Evolutionary conservation across 2,888 invertebrate species (phyloP).

Genomic region (Agrochola macilenta): DNA sequence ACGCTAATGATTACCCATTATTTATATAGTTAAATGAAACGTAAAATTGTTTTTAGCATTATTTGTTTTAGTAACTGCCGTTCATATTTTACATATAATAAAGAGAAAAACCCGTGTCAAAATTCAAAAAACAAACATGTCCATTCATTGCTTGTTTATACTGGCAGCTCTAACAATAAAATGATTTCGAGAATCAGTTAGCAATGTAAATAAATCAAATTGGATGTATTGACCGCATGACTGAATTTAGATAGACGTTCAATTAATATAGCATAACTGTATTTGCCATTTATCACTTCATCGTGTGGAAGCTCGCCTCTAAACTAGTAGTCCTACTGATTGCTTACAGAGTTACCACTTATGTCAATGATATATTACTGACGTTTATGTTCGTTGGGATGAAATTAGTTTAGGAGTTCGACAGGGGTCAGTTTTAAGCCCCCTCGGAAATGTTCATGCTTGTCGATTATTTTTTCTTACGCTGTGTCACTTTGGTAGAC

Average conservation of each 20-base stretch:
- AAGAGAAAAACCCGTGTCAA: neutral
- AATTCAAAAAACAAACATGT: conserved; percentile 4
- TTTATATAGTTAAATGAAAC: neutral
- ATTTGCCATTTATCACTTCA: conserved; percentile 18
- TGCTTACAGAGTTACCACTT: neutral
- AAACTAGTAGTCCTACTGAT: conserved; percentile 1
- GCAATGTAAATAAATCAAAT: conserved; percentile 14
- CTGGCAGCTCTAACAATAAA: neutral
- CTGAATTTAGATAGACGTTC: conserved; percentile 31
- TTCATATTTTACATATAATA: neutral
- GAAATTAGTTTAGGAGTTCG: neutral
- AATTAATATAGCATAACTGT: conserved; percentile 12
- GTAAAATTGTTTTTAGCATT: neutral
- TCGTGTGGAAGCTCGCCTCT: neutral
- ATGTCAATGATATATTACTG: neutral
- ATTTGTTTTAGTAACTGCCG: neutral
- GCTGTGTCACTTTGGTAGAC: too few species aligned
- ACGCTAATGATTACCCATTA: neutral
- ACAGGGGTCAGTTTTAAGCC: conserved; percentile 15
- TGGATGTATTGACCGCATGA: neutral
- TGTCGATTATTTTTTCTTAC: neutral
- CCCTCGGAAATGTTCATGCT: neutral
- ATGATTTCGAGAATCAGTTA: conserved; percentile 16
- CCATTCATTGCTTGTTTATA: conserved; percentile 14
- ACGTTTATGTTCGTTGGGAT: neutral